These are phyloP conservation scores for Trialeurodes vaporariorum DNA, from an alignment of 1,140 invertebrate species.

Conservation along the genomic window DNA sequence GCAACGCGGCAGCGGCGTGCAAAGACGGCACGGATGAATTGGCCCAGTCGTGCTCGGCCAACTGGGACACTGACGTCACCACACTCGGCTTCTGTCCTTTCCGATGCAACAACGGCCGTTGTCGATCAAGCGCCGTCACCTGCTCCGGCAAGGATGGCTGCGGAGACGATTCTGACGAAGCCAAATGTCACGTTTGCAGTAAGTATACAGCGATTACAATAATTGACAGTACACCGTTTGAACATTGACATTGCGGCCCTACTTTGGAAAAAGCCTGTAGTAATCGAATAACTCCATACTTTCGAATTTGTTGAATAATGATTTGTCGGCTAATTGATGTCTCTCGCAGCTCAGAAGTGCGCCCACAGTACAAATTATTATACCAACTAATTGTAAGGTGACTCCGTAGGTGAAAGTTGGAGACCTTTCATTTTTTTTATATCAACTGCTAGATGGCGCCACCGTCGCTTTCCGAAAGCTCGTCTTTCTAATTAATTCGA, in stretches of 20 bases:
- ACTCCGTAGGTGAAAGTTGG: too few species aligned
- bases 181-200: constrained; percentile 72
- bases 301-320: too few species aligned
- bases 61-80: constrained; percentile 20
- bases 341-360: too few species aligned
- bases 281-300: not conserved
- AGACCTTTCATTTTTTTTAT: too few species aligned
- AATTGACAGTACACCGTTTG: not conserved
- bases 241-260: not conserved
- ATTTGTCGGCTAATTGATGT: too few species aligned
- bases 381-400: not conserved
- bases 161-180: constrained; percentile 78
- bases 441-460: too few species aligned
- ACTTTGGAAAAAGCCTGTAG: too few species aligned
- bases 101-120: constrained; percentile 70
- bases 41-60: constrained; percentile 47
- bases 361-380: not conserved
- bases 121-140: constrained; percentile 70
- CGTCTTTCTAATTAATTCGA: too few species aligned
- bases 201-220: constrained; percentile 14
- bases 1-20: constrained; percentile 75
- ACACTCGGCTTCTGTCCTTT: constrained; percentile 50
- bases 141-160: constrained; percentile 81
- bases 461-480: too few species aligned
- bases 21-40: constrained; percentile 76